Conservation (phyloP, 1,140 invertebrate genomes). For the Harpegnathos saltator region DNA sequence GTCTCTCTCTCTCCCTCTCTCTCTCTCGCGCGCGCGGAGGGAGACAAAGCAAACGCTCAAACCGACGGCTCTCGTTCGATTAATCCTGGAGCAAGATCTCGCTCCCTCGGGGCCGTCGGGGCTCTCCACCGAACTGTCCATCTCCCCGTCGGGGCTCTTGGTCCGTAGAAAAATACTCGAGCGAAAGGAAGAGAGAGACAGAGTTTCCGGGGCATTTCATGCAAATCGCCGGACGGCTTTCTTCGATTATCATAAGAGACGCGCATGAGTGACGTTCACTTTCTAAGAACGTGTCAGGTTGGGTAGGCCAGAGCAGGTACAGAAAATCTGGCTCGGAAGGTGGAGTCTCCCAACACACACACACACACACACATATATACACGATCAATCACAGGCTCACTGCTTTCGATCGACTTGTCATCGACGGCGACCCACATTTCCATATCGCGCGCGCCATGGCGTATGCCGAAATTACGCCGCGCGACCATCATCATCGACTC, state of each 20-base stretch:
- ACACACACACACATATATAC: too few relatives aligned
- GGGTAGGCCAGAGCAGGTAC: too few relatives aligned
- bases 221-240: not conserved
- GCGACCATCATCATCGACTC: constrained; percentile 46
- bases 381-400: constrained; percentile 5
- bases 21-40: too few relatives aligned
- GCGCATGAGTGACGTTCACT: constrained; percentile 31
- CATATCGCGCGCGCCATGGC: constrained; percentile 29
- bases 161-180: not conserved
- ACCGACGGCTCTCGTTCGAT: not conserved
- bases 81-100: too few relatives aligned
- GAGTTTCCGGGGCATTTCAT: not conserved
- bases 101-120: too few relatives aligned
- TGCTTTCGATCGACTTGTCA: constrained; percentile 44
- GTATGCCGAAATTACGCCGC: constrained; percentile 41
- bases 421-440: constrained; percentile 41
- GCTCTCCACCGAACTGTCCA: too few relatives aligned
- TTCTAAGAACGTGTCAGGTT: constrained; percentile 12
- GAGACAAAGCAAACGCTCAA: too few relatives aligned
- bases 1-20: too few relatives aligned
- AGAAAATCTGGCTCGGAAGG: not conserved
- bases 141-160: too few relatives aligned
- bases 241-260: constrained; percentile 28
- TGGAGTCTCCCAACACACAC: too few relatives aligned
- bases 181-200: not conserved